Percentiles rank a stretch among this genome's conserved stretches.
phyloP scores from a whole-genome alignment of 2,113 vertebrate species.

The Tupaia tana region DNA sequence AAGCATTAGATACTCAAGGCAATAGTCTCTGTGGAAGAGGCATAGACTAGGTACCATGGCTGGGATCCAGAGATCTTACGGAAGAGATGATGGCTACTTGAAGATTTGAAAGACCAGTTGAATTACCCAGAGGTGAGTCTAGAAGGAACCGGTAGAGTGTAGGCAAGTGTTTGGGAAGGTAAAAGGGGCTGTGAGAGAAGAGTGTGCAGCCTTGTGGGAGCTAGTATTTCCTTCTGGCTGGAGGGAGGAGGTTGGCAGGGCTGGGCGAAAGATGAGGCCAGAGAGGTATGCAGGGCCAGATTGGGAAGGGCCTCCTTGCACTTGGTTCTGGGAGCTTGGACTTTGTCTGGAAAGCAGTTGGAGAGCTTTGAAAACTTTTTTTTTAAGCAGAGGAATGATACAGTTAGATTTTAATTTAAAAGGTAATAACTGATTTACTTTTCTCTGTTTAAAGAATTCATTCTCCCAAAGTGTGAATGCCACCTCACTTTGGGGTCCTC shows the following conservation, averaged over 20 bases:
- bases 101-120: background rate
- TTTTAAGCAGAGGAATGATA: background rate
- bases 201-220: background rate
- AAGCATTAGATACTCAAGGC: background rate
- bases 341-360: conserved; percentile 34
- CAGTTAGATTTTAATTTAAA: conserved; percentile 23
- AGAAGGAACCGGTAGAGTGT: background rate
- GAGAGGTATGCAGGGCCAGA: conserved; percentile 6
- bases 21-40: background rate
- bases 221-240: conserved; percentile 56
- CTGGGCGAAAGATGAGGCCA: conserved; percentile 59
- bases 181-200: background rate
- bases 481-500: background rate
- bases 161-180: background rate
- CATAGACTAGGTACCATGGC: background rate
- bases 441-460: background rate
- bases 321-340: conserved; percentile 16
- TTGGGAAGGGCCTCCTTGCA: background rate
- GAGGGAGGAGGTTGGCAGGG: conserved; percentile 53
- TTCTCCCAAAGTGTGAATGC: background rate
- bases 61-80: background rate
- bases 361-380: background rate
- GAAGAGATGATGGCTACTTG: background rate
- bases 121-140: background rate
- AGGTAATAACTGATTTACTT: conserved; percentile 1